Base-by-base conservation (phyloP, 1,140 invertebrate species). In the Ylistrum balloti region DNA sequence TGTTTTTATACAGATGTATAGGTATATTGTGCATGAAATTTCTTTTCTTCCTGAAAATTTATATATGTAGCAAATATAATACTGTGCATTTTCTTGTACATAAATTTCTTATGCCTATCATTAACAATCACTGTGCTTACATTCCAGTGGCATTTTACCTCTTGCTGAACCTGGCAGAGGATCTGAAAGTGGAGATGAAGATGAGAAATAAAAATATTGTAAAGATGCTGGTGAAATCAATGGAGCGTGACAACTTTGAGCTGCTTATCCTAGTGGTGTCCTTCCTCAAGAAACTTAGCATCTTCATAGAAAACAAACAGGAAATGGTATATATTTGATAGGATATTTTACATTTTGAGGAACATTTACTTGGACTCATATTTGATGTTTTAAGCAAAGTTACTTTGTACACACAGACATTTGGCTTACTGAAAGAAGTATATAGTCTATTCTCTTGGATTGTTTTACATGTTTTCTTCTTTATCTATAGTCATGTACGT, bases 121-220 rank as follows among this genome's bases (percentile, higher is more conserved):
- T 9, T 32, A 90, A 87, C 7, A 17, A 41, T 10, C 20, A 5
- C 85, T 20, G 0, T 41, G 45, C 10, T 88, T 33, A 35, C 89
- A 28, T 92, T 94, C 33, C 93, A 96, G 97, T 97, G 56, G 96
- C 97, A 20, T 99, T 99, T 96, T 99, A 99, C 96, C 97, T 99
- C 91, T 96, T 99, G 86, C 96, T 99, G 33, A 99, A 99, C 96
- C 98, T 99, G 94, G 98, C 99, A 10, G 99, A 99, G 96, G 99
- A 99, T 96, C 97, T 98, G 22, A 98, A 96, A 88, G 96, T 99
- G 13, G 99, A 99, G 96, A 98, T 99, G 96, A 99, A 99, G 97
- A 99, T 99, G 98, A 97, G 98, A 10, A 98, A 98, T 92, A 98
- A 99, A 95, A 98, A 98, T 93, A 97, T 99, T 91, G 98, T 99